Base-by-base conservation (phyloP, 1,140 invertebrate genomes). In the Sycophila sp. region DNA sequence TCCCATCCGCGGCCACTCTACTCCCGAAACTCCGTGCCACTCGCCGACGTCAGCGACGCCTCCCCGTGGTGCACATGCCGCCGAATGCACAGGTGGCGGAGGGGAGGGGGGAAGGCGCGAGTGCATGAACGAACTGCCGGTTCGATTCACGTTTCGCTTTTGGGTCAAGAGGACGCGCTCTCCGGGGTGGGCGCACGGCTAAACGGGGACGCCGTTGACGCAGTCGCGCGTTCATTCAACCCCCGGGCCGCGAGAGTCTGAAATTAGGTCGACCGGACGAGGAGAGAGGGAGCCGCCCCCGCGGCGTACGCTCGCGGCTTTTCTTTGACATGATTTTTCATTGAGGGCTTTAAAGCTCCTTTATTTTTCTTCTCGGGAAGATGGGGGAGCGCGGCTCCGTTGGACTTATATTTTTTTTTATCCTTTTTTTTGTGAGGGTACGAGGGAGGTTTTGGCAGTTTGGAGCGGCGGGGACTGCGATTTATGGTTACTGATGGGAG, bases 151-250 rank as follows among this genome's bases (percentile, higher is more conserved):
- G 40, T 49, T 58, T 49, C 3, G 66, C 42, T 69, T 69, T 56
- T 69, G 28, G 68, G 68, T 69, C 68, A 63, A 69, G 68, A 49
- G 68, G 47, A 30, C 34, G n/a, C 30, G 15, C 7, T 1, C 3
- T 10, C 15, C 24, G 24, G 8, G 15, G 13, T 11, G 32, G n/a
- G 1, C 8, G 17, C 22, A 8, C 66, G n/a, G 38, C 42, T 26
- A 73, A 76, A 74, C 58, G 32, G 55, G 75, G 70, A 68, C 72
- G 42, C 32, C 22, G 51, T 67, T 76, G 75, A 76, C 75, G 75
- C 72, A n/a, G 28, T 17, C 3, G 19, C 56, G 11, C 64, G 71
- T 75, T 65, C 72, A 72, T 76, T 74, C 72, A 76, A 76, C 75
- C 67, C 62, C 72, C 58, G 49, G 67, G 47, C 59, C 36, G 42